phyloP scores from a whole-genome alignment of 2,113 vertebrate genomes.

The Gopherus evgoodei region DNA sequence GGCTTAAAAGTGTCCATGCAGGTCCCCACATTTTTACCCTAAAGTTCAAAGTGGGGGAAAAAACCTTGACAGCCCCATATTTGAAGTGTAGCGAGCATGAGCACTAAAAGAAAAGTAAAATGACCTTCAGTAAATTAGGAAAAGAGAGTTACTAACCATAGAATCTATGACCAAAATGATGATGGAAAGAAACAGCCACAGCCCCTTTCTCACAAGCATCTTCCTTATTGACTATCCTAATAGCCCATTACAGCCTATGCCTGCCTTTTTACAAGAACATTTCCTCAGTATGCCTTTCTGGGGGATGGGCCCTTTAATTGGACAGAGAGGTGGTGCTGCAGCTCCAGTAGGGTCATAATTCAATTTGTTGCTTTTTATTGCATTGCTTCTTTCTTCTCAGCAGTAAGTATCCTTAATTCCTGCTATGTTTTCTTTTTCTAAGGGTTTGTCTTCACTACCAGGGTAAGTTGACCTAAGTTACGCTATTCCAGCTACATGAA shows the following conservation, averaged over 20 bases:
- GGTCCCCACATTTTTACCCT: too few relatives aligned
- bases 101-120: background rate
- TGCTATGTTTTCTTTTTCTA: background rate
- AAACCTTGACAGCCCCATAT: background rate
- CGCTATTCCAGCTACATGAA: too few relatives aligned
- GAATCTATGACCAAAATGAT: background rate
- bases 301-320: background rate
- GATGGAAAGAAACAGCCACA: background rate
- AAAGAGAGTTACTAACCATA: background rate
- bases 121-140: background rate
- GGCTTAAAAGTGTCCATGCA: too few relatives aligned
- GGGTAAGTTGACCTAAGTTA: too few relatives aligned
- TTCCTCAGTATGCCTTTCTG: background rate
- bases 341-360: constrained; percentile 19
- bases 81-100: background rate
- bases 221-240: background rate
- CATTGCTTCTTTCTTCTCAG: constrained; percentile 7
- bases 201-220: background rate
- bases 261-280: background rate
- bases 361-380: constrained; percentile 14
- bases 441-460: background rate
- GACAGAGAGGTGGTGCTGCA: background rate
- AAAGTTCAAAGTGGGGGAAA: too few relatives aligned
- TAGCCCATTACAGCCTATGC: background rate
- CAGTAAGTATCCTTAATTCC: background rate